Evolutionary conservation across 2,797 vertebrate genomes (phyloP).

Genomic region (Vireo griseus): DNA sequence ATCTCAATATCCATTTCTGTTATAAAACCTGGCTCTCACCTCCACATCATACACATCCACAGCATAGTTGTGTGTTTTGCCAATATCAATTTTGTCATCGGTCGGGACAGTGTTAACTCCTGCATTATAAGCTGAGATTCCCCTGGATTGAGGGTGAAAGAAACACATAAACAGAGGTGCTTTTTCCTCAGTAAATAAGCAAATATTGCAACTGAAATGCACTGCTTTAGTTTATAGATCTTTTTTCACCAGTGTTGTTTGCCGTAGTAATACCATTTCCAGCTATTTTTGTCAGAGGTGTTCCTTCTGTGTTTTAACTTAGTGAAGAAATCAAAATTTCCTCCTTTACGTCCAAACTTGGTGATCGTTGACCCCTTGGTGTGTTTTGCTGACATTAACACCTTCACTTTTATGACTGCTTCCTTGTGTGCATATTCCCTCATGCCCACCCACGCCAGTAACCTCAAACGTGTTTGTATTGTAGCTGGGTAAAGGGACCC

Average conservation of each 20-base stretch:
- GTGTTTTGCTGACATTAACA: neutral
- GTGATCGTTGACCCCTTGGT: neutral
- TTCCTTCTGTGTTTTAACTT: neutral
- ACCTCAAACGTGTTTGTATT: neutral
- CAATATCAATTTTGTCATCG: neutral
- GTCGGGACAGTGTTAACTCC: neutral
- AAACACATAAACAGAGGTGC: neutral
- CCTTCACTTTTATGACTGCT: neutral
- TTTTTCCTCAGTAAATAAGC: neutral
- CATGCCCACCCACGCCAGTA: neutral
- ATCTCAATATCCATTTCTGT: neutral
- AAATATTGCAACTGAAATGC: neutral
- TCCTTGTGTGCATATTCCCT: neutral
- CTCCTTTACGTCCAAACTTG: neutral
- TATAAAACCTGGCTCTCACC: neutral
- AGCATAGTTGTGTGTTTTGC: conserved; percentile 18
- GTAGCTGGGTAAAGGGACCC: neutral
- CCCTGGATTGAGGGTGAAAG: neutral
- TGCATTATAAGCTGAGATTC: neutral
- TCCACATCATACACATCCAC: neutral
- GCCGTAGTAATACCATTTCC: neutral
- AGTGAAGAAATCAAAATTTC: neutral
- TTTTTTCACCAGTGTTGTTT: neutral
- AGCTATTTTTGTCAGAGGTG: neutral
- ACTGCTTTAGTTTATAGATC: neutral